A percentile compares a stretch with the other conserved stretches of the same genome.
Conservation (phyloP, 2,797 vertebrate genomes). For the Echiichthys vipera region DNA sequence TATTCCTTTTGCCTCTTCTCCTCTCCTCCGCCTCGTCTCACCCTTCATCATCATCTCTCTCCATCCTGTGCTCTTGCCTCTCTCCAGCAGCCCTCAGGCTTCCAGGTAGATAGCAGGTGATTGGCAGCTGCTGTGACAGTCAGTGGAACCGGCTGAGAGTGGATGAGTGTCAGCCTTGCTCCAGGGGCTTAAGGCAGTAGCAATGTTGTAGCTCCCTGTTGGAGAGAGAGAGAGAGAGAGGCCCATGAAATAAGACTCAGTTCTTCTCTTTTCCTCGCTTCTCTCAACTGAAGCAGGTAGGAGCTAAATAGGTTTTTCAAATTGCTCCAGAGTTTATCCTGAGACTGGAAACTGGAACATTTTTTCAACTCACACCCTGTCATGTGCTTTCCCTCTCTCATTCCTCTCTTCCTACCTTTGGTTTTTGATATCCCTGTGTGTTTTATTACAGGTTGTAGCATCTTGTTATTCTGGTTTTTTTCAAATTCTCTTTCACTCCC, state of each 20-base stretch:
- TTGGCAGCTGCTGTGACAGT: conserved; percentile 79
- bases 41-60: conserved; percentile 62
- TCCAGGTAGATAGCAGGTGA: conserved; percentile 75
- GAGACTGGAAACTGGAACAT: conserved; percentile 65
- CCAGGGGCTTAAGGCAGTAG: conserved; percentile 74
- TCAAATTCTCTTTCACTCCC: conserved; percentile 21
- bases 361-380: conserved; percentile 50
- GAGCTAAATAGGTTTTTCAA: conserved; percentile 75
- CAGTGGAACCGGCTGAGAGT: conserved; percentile 71
- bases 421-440: conserved; percentile 38
- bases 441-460: conserved; percentile 39
- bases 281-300: conserved; percentile 74
- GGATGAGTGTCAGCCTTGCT: conserved; percentile 80
- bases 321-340: conserved; percentile 70
- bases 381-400: conserved; percentile 41
- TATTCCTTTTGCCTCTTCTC: conserved; percentile 28
- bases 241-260: conserved; percentile 72
- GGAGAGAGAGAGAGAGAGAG: conserved; percentile 50
- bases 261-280: conserved; percentile 55
- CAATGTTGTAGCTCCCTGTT: conserved; percentile 60
- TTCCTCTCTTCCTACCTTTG: conserved; percentile 32
- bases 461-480: conserved; percentile 49
- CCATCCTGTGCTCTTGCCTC: conserved; percentile 53
- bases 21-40: conserved; percentile 44
- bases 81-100: conserved; percentile 69